A percentile compares a stretch with the other conserved stretches of the same genome.
These are phyloP conservation scores for Melopsittacus undulatus DNA, from an alignment of 2,797 vertebrate genomes.

Conservation along the genomic window DNA sequence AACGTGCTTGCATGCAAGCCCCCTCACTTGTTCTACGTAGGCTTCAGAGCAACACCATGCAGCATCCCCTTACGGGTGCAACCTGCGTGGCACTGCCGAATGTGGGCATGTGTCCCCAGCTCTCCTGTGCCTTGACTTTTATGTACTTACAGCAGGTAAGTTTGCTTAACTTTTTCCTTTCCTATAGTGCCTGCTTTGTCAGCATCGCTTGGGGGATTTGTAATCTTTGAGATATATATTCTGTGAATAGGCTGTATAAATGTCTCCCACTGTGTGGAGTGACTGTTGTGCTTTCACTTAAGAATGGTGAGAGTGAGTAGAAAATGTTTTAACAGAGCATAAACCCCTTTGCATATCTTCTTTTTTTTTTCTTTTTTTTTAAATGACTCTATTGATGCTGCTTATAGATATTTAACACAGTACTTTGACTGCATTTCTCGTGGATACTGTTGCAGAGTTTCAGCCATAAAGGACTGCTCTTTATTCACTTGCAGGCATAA, in stretches of 20 bases:
- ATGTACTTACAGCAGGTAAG: conserved; percentile 99
- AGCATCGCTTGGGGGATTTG: conserved; percentile 37
- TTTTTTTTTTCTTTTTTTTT: neutral
- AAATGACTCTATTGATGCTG: neutral
- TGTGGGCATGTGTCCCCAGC: conserved; percentile 94
- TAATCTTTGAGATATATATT: conserved; percentile 14
- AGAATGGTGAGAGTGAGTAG: conserved; percentile 23
- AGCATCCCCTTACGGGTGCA: conserved; percentile 93
- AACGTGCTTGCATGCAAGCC: conserved; percentile 79
- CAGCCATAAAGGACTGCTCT: conserved; percentile 61
- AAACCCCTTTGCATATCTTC: neutral
- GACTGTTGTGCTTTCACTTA: neutral
- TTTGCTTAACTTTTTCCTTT: conserved; percentile 67
- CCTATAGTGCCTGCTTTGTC: conserved; percentile 41
- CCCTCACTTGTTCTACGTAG: conserved; percentile 81
- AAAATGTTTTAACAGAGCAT: conserved; percentile 6
- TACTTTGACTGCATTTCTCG: conserved; percentile 21
- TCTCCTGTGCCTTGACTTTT: conserved; percentile 97
- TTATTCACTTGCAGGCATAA: conserved; percentile 61
- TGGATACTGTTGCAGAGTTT: conserved; percentile 62
- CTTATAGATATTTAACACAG: conserved; percentile 50
- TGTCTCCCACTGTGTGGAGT: conserved; percentile 13
- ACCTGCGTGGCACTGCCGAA: conserved; percentile 94
- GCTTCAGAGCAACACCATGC: conserved; percentile 86
- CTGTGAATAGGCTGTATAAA: conserved; percentile 36